Base-by-base conservation (phyloP, 2,113 vertebrate genomes). In the Cnemophilus loriae region DNA sequence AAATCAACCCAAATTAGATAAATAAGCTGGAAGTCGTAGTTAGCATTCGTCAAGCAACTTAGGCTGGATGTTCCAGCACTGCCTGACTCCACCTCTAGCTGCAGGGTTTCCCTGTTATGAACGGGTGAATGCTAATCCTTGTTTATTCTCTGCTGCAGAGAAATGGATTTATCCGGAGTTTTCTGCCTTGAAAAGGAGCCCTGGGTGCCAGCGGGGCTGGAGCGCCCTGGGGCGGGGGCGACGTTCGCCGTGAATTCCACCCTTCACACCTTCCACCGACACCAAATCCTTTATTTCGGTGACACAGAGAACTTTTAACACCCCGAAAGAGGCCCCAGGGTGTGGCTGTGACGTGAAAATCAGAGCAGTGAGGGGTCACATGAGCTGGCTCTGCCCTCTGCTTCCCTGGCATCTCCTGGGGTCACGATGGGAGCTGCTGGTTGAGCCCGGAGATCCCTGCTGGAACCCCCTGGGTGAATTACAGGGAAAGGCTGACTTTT, bases 1-100 rank as follows among this genome's bases (percentile, higher is more conserved):
- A 78, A 94, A 96, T 96, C 92, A 95, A 92, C 44, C 71, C 86
- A 94, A 96, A 96, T 95, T 46, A 94, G 93, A 96, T 97, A 81
- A 96, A 93, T 92, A 88, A 90, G 91, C 84, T 95, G 94, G 63
- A 42, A 91, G 91, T 41, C 3, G 14, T 83, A 20, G 96, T 95
- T 93, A 93, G 87, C 92, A 94, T 96, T 96, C 87, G 33, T 88
- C 93, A 88, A 23, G 84, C 92, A 86, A 81, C 87, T 95, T 92
- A 57, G 90, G 71, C 91, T 94, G 95, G 93, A 46, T 61, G 87
- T 73, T 86, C 10, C 9, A 11, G 90, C 82, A 2, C n/a, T 26
- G 92, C 55, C 55, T 50, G 90, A 15, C 85, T 91, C 90, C 95
- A 94, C 90, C 91, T 96, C 93, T 83, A 69, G 87, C 93, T 95